phyloP scores from a whole-genome alignment of 1,140 invertebrate species.

The Megathymus violae region DNA sequence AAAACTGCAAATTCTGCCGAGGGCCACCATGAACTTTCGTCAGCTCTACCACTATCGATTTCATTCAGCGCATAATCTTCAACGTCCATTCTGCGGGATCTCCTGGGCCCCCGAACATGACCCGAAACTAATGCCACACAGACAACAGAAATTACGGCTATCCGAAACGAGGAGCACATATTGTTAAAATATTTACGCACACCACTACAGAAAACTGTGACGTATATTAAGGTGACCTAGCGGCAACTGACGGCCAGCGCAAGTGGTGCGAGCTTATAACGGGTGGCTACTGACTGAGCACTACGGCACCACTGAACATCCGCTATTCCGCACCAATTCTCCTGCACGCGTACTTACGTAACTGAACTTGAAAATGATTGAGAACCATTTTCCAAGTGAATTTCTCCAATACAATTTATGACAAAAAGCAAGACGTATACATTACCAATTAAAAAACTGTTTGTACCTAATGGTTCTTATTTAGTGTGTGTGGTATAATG shows the following conservation, averaged over 20 bases:
- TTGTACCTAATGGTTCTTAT: constrained; percentile 51
- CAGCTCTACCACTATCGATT: constrained; percentile 78
- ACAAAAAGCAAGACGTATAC: constrained; percentile 77
- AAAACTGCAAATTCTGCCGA: constrained; percentile 81
- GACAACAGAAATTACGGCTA: constrained; percentile 69
- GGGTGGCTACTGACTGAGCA: constrained; percentile 70
- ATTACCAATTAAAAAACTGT: constrained; percentile 55
- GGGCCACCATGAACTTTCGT: constrained; percentile 81
- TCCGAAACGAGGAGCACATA: constrained; percentile 78
- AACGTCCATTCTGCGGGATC: constrained; percentile 71
- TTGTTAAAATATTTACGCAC: constrained; percentile 57
- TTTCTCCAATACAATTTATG: constrained; percentile 83
- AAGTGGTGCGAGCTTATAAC: constrained; percentile 79
- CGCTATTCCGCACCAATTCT: constrained; percentile 84
- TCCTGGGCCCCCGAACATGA: constrained; percentile 71
- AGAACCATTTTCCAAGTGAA: constrained; percentile 83
- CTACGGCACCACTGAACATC: constrained; percentile 75
- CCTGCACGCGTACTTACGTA: constrained; percentile 82
- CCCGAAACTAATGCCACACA: constrained; percentile 69
- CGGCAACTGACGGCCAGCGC: constrained; percentile 74
- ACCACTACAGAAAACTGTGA: constrained; percentile 68
- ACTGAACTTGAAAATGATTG: constrained; percentile 84
- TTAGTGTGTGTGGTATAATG: constrained; percentile 56
- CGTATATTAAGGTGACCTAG: constrained; percentile 71
- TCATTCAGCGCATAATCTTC: constrained; percentile 73